These are phyloP conservation scores for Rhinella marina DNA, from an alignment of 2,797 vertebrate species.

Conservation along the genomic window DNA sequence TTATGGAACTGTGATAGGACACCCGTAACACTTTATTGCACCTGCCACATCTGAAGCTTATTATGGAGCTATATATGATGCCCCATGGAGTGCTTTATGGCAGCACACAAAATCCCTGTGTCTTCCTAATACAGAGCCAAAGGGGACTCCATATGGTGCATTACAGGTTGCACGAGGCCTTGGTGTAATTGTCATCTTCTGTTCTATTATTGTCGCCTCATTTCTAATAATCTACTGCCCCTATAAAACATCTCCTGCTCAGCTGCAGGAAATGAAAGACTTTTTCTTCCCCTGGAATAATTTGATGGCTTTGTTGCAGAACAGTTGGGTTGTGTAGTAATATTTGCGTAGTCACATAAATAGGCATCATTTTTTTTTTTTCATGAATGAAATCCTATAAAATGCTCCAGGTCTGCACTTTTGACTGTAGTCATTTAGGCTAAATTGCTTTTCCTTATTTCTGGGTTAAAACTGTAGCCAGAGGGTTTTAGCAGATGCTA, in stretches of 20 bases:
- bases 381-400: constrained; percentile 20
- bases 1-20: neutral
- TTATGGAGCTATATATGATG: neutral
- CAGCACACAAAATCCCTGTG: neutral
- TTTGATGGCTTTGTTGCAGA: constrained; percentile 15
- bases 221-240: neutral
- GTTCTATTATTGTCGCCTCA: neutral
- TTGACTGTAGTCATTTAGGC: constrained; percentile 40
- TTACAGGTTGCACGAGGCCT: neutral
- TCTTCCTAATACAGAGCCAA: neutral
- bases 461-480: constrained; percentile 46
- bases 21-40: neutral
- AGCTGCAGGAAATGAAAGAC: neutral
- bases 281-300: neutral
- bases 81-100: neutral
- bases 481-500: constrained; percentile 41
- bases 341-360: constrained; percentile 22
- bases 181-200: neutral
- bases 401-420: constrained; percentile 39
- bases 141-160: neutral
- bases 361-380: constrained; percentile 21
- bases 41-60: neutral
- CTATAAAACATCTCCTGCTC: constrained; percentile 1
- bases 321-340: constrained; percentile 15
- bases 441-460: constrained; percentile 39